phyloP scores from a whole-genome alignment of 2,888 invertebrate genomes.

The Trilocha varians region DNA sequence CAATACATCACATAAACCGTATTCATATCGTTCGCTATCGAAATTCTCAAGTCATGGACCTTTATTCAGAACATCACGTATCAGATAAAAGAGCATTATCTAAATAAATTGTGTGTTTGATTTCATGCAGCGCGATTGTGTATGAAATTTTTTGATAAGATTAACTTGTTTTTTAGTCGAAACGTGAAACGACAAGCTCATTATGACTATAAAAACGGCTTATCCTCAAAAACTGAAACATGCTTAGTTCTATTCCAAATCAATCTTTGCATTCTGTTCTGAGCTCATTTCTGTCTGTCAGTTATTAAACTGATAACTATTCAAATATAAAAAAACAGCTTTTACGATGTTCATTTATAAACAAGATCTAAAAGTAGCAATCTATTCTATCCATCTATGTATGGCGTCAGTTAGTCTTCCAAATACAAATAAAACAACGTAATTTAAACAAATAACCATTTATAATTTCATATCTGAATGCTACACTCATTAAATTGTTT shows the following conservation, averaged over 20 bases:
- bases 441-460: neutral
- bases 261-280: too few relatives aligned
- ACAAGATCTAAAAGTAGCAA: too few relatives aligned
- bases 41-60: slow-evolving; percentile 16
- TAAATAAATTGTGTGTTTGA: neutral
- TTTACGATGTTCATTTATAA: too few relatives aligned
- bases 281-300: too few relatives aligned
- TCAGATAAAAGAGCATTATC: slow-evolving; percentile 2
- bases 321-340: too few relatives aligned
- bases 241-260: too few relatives aligned
- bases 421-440: too few relatives aligned
- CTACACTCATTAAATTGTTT: slow-evolving; percentile 2
- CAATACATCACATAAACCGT: slow-evolving; percentile 10
- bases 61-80: slow-evolving; percentile 16
- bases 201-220: too few relatives aligned
- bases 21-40: slow-evolving; percentile 12
- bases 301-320: too few relatives aligned
- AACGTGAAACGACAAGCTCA: neutral
- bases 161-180: neutral
- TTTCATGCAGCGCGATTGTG: neutral
- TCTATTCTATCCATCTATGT: too few relatives aligned
- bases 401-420: too few relatives aligned
- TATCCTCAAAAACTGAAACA: too few relatives aligned
- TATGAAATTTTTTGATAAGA: neutral
- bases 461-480: neutral